Conservation (phyloP, 2,113 vertebrate genomes). For the Fregata magnificens region DNA sequence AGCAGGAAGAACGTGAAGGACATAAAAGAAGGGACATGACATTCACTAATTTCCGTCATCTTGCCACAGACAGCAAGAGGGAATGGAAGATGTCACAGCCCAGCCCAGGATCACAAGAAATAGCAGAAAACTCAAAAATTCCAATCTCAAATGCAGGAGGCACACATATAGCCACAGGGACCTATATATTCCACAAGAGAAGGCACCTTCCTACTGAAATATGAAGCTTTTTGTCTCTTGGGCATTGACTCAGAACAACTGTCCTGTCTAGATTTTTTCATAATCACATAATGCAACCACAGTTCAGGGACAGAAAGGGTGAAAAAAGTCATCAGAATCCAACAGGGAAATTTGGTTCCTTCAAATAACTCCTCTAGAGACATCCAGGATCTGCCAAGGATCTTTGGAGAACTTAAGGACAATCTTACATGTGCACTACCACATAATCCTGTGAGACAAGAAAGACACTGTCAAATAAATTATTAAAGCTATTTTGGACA, state of each 20-base stretch:
- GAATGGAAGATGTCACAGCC: not conserved
- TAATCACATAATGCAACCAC: not conserved
- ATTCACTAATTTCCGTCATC: rapidly evolving
- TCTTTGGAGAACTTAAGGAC: slow-evolving; percentile 2
- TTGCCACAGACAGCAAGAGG: not conserved
- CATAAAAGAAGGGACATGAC: not conserved
- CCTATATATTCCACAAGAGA: not conserved
- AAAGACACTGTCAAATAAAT: not conserved
- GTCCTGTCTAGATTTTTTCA: not conserved
- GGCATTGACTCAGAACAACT: not conserved
- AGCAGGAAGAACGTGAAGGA: not conserved
- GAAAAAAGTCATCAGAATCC: not conserved
- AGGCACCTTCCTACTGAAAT: not conserved
- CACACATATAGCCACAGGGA: not conserved
- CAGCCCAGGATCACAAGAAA: not conserved
- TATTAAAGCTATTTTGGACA: slow-evolving; percentile 28
- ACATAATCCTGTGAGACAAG: not conserved
- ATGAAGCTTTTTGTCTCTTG: not conserved
- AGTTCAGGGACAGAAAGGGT: not conserved
- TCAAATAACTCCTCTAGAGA: not conserved
- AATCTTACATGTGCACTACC: not conserved
- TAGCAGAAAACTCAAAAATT: not conserved
- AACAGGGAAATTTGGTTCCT: not conserved
- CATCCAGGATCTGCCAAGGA: not conserved
- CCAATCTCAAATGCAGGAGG: not conserved